Conservation (phyloP, 2,888 invertebrate genomes). For the Acronicta psi region DNA sequence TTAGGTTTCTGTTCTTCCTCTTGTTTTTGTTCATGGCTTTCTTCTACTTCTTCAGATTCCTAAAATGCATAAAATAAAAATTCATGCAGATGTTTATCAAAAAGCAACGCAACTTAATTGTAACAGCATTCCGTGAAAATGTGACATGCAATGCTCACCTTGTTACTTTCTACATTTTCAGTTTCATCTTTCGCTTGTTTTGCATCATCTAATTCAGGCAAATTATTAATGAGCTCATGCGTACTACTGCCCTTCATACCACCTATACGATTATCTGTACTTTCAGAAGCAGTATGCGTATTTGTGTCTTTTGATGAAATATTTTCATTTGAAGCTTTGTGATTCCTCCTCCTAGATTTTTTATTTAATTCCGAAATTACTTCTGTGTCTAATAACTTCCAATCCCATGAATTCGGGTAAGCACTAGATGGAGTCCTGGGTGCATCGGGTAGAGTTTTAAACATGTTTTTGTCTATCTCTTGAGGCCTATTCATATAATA, state of each 20-base stretch:
- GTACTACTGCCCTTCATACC: conserved; percentile 84
- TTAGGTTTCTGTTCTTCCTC: conserved; percentile 27
- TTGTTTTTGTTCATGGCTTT: conserved; percentile 38
- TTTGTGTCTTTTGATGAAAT: conserved; percentile 82
- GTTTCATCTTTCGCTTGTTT: conserved; percentile 54
- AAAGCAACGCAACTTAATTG: conserved; percentile 83
- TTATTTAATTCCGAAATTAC: conserved; percentile 81
- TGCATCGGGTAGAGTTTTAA: conserved; percentile 93
- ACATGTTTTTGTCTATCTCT: conserved; percentile 93
- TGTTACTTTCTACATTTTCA: conserved; percentile 63
- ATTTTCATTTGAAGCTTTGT: conserved; percentile 80
- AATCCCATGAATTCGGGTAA: conserved; percentile 92
- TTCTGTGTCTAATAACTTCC: conserved; percentile 90
- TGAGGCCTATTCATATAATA: conserved; percentile 93
- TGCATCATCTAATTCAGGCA: conserved; percentile 81
- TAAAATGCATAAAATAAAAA: conserved; percentile 80
- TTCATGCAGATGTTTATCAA: conserved; percentile 83
- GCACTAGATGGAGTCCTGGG: conserved; percentile 93
- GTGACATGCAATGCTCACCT: conserved; percentile 79
- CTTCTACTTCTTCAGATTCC: conserved; percentile 68
- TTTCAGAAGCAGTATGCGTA: conserved; percentile 80
- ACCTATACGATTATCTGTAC: conserved; percentile 68
- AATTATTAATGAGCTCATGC: conserved; percentile 80
- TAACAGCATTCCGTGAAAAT: conserved; percentile 67
- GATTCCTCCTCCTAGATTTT: conserved; percentile 78